Evolutionary conservation across 2,797 vertebrate species (phyloP), one percentile per base, ranked within the genome.

Genomic region (Pipistrellus pygmaeus): DNA sequence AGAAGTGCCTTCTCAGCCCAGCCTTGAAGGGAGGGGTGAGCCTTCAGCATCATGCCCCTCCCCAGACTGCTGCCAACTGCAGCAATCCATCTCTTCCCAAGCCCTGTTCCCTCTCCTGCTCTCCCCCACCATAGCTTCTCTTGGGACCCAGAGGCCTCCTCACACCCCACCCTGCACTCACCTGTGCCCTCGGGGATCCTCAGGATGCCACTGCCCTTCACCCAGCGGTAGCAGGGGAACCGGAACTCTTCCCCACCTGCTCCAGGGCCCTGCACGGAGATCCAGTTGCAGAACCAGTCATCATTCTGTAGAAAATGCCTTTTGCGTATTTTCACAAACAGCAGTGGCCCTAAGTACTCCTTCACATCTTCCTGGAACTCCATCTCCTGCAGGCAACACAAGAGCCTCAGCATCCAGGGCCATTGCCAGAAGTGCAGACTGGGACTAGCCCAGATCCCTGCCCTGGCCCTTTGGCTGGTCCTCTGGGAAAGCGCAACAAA

Each of bases 201-300:
- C 78, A 97, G 8, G 23, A 83, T 3, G n/a, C 18, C 14, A 0
- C 27, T 20, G 38, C 94, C 91, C n/a, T 73, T 48, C 75, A 97
- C 89, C 96, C 96, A 96, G 66, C 91, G 89, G 91, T 97, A 97
- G 55, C 85, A 96, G 0, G 96, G 96, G 73, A 97, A 96, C 20
- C 23, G 53, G 75, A 41, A 78, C 78, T 96, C 88, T 0, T 73
- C 44, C 44, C 71, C 94, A 0, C 8, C 30, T 10, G 35, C 20
- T 44, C 89, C 95, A 0, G 95, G 95, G 3, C 90, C 92, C 66
- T 80, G 86, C 69, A 97, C 97, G 0, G 86, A 93, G 69, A 97
- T 77, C 82, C 92, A 96, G 41, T 78, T 94, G 92, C 97, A 97
- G 84, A 97, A 97, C 96, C 97, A 97, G 12, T 87, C 88, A 6